These are phyloP conservation scores for Callyntrura sp. DNA, from an alignment of 2,888 invertebrate species.

Conservation along the genomic window DNA sequence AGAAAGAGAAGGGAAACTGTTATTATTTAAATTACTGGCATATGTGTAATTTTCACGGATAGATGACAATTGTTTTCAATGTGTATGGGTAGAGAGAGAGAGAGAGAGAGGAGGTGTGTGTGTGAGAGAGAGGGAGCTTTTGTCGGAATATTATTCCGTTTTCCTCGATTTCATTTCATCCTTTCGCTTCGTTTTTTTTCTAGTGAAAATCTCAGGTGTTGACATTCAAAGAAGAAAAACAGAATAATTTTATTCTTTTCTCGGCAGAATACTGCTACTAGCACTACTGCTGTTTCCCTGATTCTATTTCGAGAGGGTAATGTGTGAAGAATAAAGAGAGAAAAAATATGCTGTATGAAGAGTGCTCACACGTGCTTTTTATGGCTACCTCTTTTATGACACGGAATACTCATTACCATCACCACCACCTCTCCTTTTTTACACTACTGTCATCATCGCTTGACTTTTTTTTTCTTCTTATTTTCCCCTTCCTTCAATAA, in stretches of 20 bases:
- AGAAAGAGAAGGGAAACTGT: conserved; percentile 59
- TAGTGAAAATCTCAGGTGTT: conserved; percentile 74
- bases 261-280: neutral
- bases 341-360: conserved; percentile 55
- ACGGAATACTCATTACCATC: conserved; percentile 69
- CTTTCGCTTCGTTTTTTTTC: neutral
- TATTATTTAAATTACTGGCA: conserved; percentile 77
- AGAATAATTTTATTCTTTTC: conserved; percentile 51
- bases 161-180: conserved; percentile 34
- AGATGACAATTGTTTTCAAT: conserved; percentile 58
- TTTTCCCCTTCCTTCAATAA: neutral
- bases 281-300: neutral
- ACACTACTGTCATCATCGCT: conserved; percentile 29
- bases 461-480: conserved; percentile 15
- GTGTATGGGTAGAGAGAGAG: neutral
- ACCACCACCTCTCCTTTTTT: conserved; percentile 22
- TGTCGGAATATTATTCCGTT: conserved; percentile 39
- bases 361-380: conserved; percentile 78
- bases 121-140: neutral
- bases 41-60: conserved; percentile 71
- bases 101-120: neutral
- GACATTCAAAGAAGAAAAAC: conserved; percentile 42
- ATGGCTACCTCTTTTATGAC: conserved; percentile 70
- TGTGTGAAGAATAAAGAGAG: conserved; percentile 39
- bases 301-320: conserved; percentile 47